These are phyloP conservation scores for Ichneumon xanthorius DNA, from an alignment of 2,888 invertebrate species.

Conservation along the genomic window DNA sequence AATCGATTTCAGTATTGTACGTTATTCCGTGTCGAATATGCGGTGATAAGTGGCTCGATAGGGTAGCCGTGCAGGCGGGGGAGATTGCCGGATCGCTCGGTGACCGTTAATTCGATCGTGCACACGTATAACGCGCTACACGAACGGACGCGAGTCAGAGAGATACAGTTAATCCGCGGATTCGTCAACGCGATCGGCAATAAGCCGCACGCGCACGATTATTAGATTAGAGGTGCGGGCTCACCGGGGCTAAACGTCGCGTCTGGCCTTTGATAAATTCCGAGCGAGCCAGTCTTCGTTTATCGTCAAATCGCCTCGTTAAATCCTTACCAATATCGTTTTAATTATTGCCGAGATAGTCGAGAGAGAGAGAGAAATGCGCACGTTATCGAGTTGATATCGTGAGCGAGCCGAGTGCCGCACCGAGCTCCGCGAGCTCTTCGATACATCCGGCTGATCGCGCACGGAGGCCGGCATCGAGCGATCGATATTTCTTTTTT, in stretches of 20 bases:
- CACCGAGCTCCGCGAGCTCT: slow-evolving; percentile 16
- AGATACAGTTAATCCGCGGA: slow-evolving; percentile 62
- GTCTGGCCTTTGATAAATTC: slow-evolving; percentile 36
- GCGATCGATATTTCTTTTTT: slow-evolving; percentile 3
- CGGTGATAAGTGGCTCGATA: slow-evolving; percentile 34
- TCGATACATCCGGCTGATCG: slow-evolving; percentile 40
- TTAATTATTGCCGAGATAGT: slow-evolving; percentile 70
- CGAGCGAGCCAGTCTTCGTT: slow-evolving; percentile 9
- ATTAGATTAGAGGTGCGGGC: slow-evolving; percentile 56
- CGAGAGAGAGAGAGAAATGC: background rate
- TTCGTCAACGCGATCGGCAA: slow-evolving; percentile 61
- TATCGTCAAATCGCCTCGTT: slow-evolving; percentile 63
- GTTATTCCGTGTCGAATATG: slow-evolving; percentile 15
- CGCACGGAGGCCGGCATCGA: background rate
- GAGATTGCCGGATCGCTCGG: slow-evolving; percentile 14
- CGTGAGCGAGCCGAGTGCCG: slow-evolving; percentile 14
- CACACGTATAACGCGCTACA: slow-evolving; percentile 27
- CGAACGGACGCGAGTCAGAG: slow-evolving; percentile 26
- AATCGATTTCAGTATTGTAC: background rate
- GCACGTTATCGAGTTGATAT: slow-evolving; percentile 64
- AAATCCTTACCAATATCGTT: slow-evolving; percentile 73
- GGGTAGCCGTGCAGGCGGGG: slow-evolving; percentile 3
- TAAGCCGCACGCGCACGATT: slow-evolving; percentile 57
- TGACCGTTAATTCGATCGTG: slow-evolving; percentile 59
- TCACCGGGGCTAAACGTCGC: slow-evolving; percentile 16